Base-by-base conservation (phyloP, 35 echinoderm and acorn worm genomes). In the Hemicentrotus pulcherrimus region DNA sequence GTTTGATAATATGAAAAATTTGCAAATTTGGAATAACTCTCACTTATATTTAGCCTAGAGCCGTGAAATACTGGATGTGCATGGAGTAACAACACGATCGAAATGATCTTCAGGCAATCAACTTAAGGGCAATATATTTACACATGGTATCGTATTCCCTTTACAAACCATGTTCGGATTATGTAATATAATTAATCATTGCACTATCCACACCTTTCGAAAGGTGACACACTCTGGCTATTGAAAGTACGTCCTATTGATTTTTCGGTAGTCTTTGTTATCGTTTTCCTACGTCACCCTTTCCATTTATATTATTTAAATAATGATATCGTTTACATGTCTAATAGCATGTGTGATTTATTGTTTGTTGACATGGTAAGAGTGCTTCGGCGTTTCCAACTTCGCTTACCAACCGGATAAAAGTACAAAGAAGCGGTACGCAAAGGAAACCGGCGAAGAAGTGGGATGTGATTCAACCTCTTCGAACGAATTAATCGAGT, bases 311-410 rank as follows among this genome's bases (percentile, higher is more conserved):
- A 6, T 35, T 31, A 90, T 31, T 0, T 31, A 1, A 90, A 15
- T 35, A 31, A 90, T 35, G 0, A 35, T 35, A 14, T 35, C 32
- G 88, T 31, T 31, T 90, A 31, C 13, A 28, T 15, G 32, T 28
- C 6, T 28, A 28, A 14, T 90, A 59, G 16, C 16, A 15, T 59
- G 12, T 92, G 24, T 47, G 0, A n/a, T 35, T 92, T 45, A 92
- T 46, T 92, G 91, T 92, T 2, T 46, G 91, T 46, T 55, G 13
- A 32, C 30, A 11, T 92, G 14, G 11, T 13, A 19, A 92, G 91
- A 92, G 91, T 92, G 91, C 10, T 31, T 92, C 91, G 15, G 91
- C 91, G 13, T 92, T 92, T 92, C 91, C 10, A 92, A 92, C 45
- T 92, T 92, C 32, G 91, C 45, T 14, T 92, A 45, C 12, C 91